phyloP scores from a whole-genome alignment of 2,888 invertebrate species.

The Molorchus minor region DNA sequence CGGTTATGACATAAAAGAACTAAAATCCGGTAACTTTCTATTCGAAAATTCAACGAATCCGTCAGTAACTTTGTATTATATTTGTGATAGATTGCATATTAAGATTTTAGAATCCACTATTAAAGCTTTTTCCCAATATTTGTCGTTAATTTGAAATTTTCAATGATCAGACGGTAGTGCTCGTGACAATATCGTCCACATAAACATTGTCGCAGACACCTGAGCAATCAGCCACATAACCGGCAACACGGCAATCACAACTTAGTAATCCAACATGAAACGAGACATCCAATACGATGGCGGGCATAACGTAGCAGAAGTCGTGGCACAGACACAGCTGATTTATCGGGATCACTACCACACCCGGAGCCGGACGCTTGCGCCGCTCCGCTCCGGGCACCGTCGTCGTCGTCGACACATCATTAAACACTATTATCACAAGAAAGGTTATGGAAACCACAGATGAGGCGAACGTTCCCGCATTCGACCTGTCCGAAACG shows the following conservation, averaged over 20 bases:
- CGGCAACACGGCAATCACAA: constrained; percentile 2
- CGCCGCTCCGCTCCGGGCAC: constrained; percentile 39
- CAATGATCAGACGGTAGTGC: constrained; percentile 1
- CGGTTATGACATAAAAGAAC: too few species aligned
- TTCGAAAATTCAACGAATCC: too few species aligned
- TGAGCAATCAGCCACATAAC: constrained; percentile 16
- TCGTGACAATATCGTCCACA: neutral
- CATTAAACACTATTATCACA: constrained; percentile 65
- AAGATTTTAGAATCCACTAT: constrained; percentile 20
- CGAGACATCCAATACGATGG: neutral
- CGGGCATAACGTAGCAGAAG: constrained; percentile 31
- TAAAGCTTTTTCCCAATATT: constrained; percentile 13
- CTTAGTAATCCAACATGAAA: constrained; percentile 2
- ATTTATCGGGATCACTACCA: constrained; percentile 61
- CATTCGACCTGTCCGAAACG: constrained; percentile 40
- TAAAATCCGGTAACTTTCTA: too few species aligned
- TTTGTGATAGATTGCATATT: too few species aligned
- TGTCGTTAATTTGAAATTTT: constrained; percentile 3
- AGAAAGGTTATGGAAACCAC: constrained; percentile 57
- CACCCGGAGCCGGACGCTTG: constrained; percentile 59
- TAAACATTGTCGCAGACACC: constrained; percentile 16
- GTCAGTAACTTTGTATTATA: too few species aligned
- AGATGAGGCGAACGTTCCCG: constrained; percentile 50
- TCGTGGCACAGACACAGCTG: constrained; percentile 56
- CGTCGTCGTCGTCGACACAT: constrained; percentile 48